Evolutionary conservation across 2,797 vertebrate species (phyloP), one percentile per base, ranked within the genome.

Genomic region (Lithobates pipiens): DNA sequence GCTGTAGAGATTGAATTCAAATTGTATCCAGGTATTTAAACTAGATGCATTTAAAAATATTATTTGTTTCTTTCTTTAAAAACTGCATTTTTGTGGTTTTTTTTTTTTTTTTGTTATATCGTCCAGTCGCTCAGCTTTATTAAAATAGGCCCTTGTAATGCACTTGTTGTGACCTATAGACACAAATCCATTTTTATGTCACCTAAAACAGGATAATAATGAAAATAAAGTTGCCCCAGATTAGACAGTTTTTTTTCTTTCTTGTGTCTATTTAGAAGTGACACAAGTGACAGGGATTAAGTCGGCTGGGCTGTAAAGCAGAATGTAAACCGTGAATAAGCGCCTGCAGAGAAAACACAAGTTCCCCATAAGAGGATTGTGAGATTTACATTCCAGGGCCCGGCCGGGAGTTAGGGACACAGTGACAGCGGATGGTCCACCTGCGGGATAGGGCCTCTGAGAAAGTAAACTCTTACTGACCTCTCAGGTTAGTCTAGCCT

Each of bases 381-480:
- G 39, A 61, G 85, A 86, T 86, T 86, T 86, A 82, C 75, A 86
- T 86, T 86, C 85, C 85, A 86, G 61, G 68, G 29, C 80, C 65
- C 42, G 80, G 61, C 36, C 70, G 44, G 80, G 83, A 74, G 75
- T 68, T 74, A 74, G 80, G 80, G 85, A 77, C 85, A 80, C 16
- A 70, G 57, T 78, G 57, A 68, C 80, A 74, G 76, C 54, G 72
- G 39, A 36, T 46, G 87, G 83, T 88, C 71, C 76, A 86, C 85
- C 85, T 86, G 85, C 79, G 76, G 25, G 32, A 74, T 91, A 87
- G 86, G 82, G 84, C 90, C 94, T 94, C 95, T 96, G 95, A 96
- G 96, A 96, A 96, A 96, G 95, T 96, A 96, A 96, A 96, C 96
- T 95, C 83, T 89, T 90, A 89, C 85, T 96, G 95, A 96, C 95